Evolutionary conservation across 2,888 invertebrate genomes (phyloP).

Genomic region (Labia minor): DNA sequence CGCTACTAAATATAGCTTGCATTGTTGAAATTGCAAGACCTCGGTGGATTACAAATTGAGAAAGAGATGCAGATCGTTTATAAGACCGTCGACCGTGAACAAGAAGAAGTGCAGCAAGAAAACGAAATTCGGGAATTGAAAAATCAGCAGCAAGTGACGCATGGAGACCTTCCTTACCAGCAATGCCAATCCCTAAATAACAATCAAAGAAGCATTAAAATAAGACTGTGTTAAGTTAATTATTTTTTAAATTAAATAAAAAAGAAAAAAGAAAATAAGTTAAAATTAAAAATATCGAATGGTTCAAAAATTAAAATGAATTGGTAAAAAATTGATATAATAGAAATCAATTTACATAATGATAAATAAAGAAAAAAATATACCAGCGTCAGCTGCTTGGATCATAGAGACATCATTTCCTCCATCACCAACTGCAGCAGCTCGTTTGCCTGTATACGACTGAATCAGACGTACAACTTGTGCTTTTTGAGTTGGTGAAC

Average conservation of each 20-base stretch:
- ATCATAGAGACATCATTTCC: slow-evolving; percentile 65
- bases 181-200: slow-evolving; percentile 65
- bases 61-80: slow-evolving; percentile 91
- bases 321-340: no score
- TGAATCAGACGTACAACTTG: slow-evolving; percentile 56
- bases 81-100: slow-evolving; percentile 89
- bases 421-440: slow-evolving; percentile 52
- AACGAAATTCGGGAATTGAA: slow-evolving; percentile 80
- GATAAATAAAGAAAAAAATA: no score
- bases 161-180: slow-evolving; percentile 80
- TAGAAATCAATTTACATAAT: no score
- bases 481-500: slow-evolving; percentile 62
- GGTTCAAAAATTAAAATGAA: no score
- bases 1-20: slow-evolving; percentile 97
- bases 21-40: slow-evolving; percentile 97
- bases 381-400: slow-evolving; percentile 48
- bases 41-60: slow-evolving; percentile 96
- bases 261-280: slow-evolving; percentile 15
- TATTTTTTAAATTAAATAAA: slow-evolving; percentile 2
- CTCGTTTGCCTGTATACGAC: slow-evolving; percentile 47
- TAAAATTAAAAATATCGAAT: no score
- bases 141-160: slow-evolving; percentile 97
- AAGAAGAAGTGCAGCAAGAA: slow-evolving; percentile 69
- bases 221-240: neutral
- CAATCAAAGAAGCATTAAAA: neutral